These are phyloP conservation scores for Sebastes hubbsi DNA, from an alignment of 2,797 vertebrate genomes.

Conservation along the genomic window DNA sequence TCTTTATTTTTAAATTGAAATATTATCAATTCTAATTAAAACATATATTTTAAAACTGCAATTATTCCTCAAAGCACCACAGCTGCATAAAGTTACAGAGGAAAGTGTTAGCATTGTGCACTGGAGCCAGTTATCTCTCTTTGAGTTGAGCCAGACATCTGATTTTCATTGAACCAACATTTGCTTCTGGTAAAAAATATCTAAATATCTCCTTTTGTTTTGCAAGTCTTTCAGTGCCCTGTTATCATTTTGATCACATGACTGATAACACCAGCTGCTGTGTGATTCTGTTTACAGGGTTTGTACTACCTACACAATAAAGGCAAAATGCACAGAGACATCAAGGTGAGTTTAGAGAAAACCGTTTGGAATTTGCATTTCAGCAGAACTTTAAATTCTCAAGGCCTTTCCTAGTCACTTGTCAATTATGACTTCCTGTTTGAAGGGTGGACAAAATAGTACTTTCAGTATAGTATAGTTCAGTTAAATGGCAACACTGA, in stretches of 20 bases:
- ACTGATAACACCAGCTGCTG: background rate
- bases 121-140: background rate
- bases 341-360: constrained; percentile 87
- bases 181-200: background rate
- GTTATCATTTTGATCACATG: background rate
- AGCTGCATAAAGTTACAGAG: background rate
- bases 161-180: background rate
- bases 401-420: background rate
- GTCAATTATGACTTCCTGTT: background rate
- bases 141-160: background rate
- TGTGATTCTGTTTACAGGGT: constrained; percentile 82
- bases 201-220: background rate
- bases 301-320: constrained; percentile 98
- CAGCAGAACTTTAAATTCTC: background rate
- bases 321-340: constrained; percentile 99
- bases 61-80: background rate
- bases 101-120: background rate
- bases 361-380: background rate
- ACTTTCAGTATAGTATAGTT: background rate
- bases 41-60: background rate
- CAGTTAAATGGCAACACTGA: background rate
- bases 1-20: too few species aligned
- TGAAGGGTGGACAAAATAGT: background rate
- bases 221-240: background rate
- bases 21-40: background rate